phyloP scores from a whole-genome alignment of 2,797 vertebrate genomes.

The Poliocrania exsul region DNA sequence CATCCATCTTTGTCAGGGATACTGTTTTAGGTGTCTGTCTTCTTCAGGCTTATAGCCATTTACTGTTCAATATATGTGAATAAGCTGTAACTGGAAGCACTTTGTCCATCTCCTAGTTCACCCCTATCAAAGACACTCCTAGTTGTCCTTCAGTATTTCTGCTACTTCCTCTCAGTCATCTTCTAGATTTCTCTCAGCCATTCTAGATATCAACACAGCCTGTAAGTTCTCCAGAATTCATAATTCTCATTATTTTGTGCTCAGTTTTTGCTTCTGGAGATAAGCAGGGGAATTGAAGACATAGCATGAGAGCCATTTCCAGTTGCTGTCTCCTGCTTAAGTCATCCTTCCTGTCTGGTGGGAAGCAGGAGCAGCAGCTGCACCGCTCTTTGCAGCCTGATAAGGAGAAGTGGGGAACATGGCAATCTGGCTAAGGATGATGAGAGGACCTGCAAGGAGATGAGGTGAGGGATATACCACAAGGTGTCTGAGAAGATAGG shows the following conservation, averaged over 20 bases:
- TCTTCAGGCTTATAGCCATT: not conserved
- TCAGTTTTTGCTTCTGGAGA: not conserved
- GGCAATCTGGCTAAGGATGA: accelerated
- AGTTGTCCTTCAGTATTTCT: not conserved
- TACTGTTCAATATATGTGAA: not conserved
- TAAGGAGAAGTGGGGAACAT: not conserved
- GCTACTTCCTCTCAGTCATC: not conserved
- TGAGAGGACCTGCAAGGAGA: not conserved
- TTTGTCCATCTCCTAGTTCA: not conserved
- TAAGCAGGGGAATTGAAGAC: not conserved
- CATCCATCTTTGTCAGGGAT: not conserved
- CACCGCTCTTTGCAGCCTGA: not conserved
- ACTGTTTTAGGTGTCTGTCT: not conserved
- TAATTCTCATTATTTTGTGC: not conserved
- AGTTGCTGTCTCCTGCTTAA: not conserved
- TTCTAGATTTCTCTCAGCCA: not conserved
- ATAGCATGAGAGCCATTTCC: not conserved
- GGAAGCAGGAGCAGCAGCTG: not conserved
- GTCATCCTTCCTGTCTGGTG: not conserved
- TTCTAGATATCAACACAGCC: not conserved
- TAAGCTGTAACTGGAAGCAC: not conserved
- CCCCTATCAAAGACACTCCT: accelerated
- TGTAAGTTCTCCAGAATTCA: not conserved
- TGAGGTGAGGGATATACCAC: accelerated
- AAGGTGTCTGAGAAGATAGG: not conserved